Conservation (phyloP, 2,888 invertebrate genomes). For the Yponomeuta sedellus region DNA sequence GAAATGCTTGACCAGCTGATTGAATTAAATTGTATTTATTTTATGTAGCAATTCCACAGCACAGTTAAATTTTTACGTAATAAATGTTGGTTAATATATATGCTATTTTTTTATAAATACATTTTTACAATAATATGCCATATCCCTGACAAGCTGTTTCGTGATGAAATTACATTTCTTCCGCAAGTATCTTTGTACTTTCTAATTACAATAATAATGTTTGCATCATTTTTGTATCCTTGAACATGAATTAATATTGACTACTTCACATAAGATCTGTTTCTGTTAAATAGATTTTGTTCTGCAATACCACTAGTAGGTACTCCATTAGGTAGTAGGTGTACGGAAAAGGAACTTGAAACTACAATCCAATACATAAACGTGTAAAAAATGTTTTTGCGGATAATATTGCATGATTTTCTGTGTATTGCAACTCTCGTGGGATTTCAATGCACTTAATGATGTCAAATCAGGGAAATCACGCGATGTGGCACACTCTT, state of each 20-base stretch:
- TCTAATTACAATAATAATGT: conserved; percentile 31
- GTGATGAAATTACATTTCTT: conserved; percentile 29
- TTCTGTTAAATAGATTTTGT: neutral
- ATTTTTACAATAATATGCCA: conserved; percentile 48
- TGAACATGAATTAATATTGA: neutral
- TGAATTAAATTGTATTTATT: conserved; percentile 2
- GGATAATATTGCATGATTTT: neutral
- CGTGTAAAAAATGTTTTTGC: too few species aligned
- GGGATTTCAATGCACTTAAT: neutral
- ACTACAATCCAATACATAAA: too few species aligned
- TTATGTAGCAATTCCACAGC: conserved; percentile 50
- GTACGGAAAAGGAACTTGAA: neutral
- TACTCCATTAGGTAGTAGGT: neutral
- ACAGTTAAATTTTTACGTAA: conserved; percentile 25
- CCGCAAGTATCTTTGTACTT: conserved; percentile 54
- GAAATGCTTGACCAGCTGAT: neutral
- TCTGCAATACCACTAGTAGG: neutral
- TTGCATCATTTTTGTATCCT: conserved; percentile 23
- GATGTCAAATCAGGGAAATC: neutral
- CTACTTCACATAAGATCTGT: neutral
- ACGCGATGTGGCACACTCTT: neutral
- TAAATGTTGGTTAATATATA: conserved; percentile 21
- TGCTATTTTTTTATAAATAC: conserved; percentile 35
- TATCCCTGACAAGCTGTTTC: conserved; percentile 31
- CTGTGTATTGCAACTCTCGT: neutral